phyloP scores from a whole-genome alignment of 2,113 vertebrate species.

The Pelodiscus sinensis region DNA sequence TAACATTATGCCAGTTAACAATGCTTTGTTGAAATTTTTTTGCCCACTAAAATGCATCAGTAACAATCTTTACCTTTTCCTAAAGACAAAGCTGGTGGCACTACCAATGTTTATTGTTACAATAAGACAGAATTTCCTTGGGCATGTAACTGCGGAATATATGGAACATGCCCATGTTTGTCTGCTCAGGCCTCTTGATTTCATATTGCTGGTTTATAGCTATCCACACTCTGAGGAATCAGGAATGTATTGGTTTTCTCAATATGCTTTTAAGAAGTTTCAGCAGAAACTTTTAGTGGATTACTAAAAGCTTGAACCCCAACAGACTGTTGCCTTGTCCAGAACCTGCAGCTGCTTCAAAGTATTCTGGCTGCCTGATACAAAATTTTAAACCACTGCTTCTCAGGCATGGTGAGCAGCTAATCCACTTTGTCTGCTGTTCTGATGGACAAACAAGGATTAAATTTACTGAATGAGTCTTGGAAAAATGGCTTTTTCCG shows the following conservation, averaged over 20 bases:
- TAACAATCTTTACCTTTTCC: not conserved
- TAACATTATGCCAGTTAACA: not conserved
- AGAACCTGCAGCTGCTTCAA: conserved; percentile 24
- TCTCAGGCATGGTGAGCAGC: not conserved
- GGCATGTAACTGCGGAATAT: not conserved
- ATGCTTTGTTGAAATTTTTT: not conserved
- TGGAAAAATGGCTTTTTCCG: not conserved
- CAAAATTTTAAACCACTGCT: not conserved
- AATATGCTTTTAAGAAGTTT: not conserved
- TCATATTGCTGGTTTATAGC: not conserved
- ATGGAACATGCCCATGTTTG: not conserved
- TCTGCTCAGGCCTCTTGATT: not conserved
- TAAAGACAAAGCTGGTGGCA: not conserved
- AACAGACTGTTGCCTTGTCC: not conserved
- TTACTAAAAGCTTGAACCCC: not conserved
- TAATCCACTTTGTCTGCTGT: not conserved
- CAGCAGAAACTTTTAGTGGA: not conserved
- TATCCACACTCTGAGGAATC: not conserved
- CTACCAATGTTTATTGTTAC: not conserved
- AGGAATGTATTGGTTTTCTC: not conserved
- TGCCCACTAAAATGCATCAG: not conserved
- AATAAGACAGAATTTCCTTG: not conserved
- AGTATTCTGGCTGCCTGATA: not conserved
- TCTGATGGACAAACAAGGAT: not conserved
- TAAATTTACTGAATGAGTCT: not conserved